phyloP scores from a whole-genome alignment of 2,113 vertebrate species.

The Chrysochloris asiatica region DNA sequence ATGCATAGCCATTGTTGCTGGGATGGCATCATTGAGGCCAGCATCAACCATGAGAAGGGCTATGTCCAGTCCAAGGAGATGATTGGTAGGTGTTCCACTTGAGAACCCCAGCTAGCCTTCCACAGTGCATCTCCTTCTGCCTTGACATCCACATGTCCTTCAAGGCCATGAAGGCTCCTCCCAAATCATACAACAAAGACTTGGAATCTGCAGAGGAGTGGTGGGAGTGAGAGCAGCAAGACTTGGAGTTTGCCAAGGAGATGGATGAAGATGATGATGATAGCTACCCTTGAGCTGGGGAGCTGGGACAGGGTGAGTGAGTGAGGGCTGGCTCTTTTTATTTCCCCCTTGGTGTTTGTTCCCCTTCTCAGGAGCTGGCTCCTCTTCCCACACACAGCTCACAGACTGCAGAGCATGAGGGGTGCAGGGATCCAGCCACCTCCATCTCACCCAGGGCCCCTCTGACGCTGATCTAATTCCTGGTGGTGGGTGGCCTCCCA shows the following conservation, averaged over 20 bases:
- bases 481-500: conserved; percentile 14
- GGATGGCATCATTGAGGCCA: conserved; percentile 97
- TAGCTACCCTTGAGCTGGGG: conserved; percentile 92
- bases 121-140: conserved; percentile 99
- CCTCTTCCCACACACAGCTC: conserved; percentile 70
- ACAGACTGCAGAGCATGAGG: conserved; percentile 77
- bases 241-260: conserved; percentile 99
- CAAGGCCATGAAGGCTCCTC: conserved; percentile 99
- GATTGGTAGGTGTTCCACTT: conserved; percentile 96
- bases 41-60: conserved; percentile 98
- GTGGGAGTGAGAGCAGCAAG: conserved; percentile 97
- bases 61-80: conserved; percentile 98
- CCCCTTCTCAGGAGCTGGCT: conserved; percentile 61
- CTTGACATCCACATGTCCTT: conserved; percentile 99
- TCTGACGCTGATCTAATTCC: not conserved
- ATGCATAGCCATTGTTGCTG: too few species aligned
- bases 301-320: conserved; percentile 58
- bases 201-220: conserved; percentile 99
- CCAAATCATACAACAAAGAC: conserved; percentile 99
- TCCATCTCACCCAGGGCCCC: conserved; percentile 6
- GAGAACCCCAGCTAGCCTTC: conserved; percentile 97
- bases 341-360: conserved; percentile 66
- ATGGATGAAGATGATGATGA: conserved; percentile 98
- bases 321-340: conserved; percentile 68
- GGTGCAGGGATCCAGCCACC: conserved; percentile 48